These are phyloP conservation scores for Eurois occulta DNA, from an alignment of 2,888 invertebrate genomes.

Conservation along the genomic window DNA sequence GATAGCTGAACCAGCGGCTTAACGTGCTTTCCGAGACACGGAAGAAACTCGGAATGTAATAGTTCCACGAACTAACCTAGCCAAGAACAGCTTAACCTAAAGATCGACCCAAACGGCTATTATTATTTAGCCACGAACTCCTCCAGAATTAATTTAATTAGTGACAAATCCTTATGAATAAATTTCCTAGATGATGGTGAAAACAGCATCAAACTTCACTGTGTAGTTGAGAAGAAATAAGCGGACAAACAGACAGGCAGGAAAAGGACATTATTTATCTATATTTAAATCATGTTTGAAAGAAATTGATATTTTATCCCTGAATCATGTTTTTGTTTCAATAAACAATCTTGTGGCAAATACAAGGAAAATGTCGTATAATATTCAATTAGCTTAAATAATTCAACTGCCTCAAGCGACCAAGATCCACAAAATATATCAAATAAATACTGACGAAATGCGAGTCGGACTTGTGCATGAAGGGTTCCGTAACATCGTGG, in stretches of 20 bases:
- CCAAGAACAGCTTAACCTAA: too few species aligned
- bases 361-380: constrained; percentile 15
- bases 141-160: too few species aligned
- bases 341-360: background rate
- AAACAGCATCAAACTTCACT: background rate
- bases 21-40: too few species aligned
- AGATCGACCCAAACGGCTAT: too few species aligned
- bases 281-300: background rate
- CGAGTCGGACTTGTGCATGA: too few species aligned
- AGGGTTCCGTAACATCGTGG: too few species aligned
- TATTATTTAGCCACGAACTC: too few species aligned
- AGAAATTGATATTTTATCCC: background rate
- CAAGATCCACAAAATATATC: constrained; percentile 21
- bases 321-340: background rate
- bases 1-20: too few species aligned
- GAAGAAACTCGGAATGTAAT: too few species aligned
- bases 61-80: too few species aligned
- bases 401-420: constrained; percentile 42
- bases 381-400: constrained; percentile 21
- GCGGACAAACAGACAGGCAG: background rate
- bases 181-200: background rate
- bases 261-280: background rate
- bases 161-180: background rate
- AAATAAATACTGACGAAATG: background rate
- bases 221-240: background rate